Evolutionary conservation across 2,113 vertebrate species (phyloP), one percentile per base, ranked within the genome.

Genomic region (Onychorhynchus coronatus): DNA sequence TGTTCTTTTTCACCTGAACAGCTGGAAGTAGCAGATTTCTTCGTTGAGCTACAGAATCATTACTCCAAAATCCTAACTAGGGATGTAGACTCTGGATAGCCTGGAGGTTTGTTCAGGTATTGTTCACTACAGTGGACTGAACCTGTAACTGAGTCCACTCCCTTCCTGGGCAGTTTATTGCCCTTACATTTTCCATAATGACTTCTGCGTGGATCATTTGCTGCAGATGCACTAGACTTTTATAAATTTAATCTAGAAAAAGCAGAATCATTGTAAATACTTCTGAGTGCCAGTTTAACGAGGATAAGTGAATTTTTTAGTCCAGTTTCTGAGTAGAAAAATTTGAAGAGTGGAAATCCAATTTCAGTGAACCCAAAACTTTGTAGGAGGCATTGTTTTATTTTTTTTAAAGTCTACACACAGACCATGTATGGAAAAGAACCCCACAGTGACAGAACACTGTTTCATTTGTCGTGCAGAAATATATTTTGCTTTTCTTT

Each of bases 361-460:
- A 4, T 49, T 88, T 61, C 12, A 65, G 37, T 52, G 25, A 63
- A 72, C 31, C 5, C 11, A 35, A n/a, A 68, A 52, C n/a, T 59
- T 42, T 19, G 10, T 67, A 71, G 27, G 21, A 39, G 15, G 9
- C 33, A 59, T 24, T 37, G 21, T 20, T 88, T 82, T 66, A 12
- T 35, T 67, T 31, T 76, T 62, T 33, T 8, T 10, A 21, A 47
- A 49, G 11, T 68, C 39, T 72, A 2, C 47, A 14, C 1, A 6
- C 8, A n/a, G n/a, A 17, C 7, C 2, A 4, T 42, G n/a, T 66
- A 27, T 52, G 24, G 14, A 24, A 8, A 66, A 70, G 81, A 46
- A 2, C 1, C 0, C 4, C 9, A 14, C 41, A 14, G 16, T 42
- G 41, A n/a, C 11, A 66, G 35, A 65, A 56, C 9, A 50, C 6